A percentile compares a stretch with the other conserved stretches of the same genome.
Conservation (phyloP, 2,888 invertebrate species). For the Agonopterix subpropinquella region DNA sequence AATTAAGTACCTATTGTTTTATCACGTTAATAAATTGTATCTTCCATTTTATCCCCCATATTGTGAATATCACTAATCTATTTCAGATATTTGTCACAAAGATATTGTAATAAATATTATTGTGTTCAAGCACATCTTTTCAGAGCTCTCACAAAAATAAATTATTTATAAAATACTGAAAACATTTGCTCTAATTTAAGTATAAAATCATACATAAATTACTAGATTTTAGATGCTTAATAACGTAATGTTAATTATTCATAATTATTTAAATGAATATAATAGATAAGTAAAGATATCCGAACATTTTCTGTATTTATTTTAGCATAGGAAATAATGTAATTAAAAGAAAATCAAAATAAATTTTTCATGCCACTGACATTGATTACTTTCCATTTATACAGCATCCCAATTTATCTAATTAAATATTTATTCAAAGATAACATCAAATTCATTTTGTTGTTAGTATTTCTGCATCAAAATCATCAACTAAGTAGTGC, state of each 20-base stretch:
- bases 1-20: too few species aligned
- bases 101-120: background rate
- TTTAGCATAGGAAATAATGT: constrained; percentile 69
- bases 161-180: background rate
- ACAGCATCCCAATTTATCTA: background rate
- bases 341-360: constrained; percentile 69
- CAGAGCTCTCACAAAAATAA: background rate
- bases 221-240: constrained; percentile 44
- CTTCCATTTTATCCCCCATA: too few species aligned
- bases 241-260: constrained; percentile 49
- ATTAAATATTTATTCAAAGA: too few species aligned
- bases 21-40: too few species aligned
- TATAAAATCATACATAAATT: constrained; percentile 56
- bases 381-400: constrained; percentile 12
- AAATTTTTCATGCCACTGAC: constrained; percentile 73
- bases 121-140: background rate
- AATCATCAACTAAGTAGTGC: too few species aligned
- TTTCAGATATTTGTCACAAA: background rate
- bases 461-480: too few species aligned
- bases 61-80: background rate
- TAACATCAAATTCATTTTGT: too few species aligned
- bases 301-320: constrained; percentile 71
- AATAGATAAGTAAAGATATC: constrained; percentile 59
- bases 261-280: constrained; percentile 65
- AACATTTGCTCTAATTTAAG: constrained; percentile 43